Base-by-base conservation (phyloP, 2,797 vertebrate genomes). In the Bradypus variegatus region DNA sequence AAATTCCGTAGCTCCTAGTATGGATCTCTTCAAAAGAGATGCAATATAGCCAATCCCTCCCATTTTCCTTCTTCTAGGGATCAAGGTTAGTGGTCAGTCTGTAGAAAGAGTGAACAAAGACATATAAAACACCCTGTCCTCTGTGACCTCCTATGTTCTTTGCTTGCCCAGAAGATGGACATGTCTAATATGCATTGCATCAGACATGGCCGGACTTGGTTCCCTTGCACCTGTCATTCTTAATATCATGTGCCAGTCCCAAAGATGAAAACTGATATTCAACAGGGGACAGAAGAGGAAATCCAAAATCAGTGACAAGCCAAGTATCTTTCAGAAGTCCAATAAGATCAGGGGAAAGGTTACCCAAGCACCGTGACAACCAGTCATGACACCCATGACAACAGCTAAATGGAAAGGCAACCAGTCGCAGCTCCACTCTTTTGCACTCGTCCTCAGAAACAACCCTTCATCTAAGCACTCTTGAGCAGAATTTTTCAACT, bases 231-330 rank as follows among this genome's bases (percentile, higher is more conserved):
- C 96, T 96, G 95, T 96, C 89, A 92, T 86, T 91, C 94, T 87
- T 94, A 91, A 95, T 94, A 88, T 83, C 84, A 87, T 81, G 73
- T 94, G 89, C 92, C 75, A 87, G 81, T 79, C 86, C 88, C 94
- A 96, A 94, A 96, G 95, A 95, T 94, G 95, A 93, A 73, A 96
- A 91, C 86, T 91, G 95, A 96, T 95, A 96, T 48, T 70, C 88
- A 85, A 67, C 80, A 93, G 83, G 62, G 81, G 83, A 87, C 91
- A 94, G 93, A 93, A 95, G 94, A 96, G 96, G 95, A 96, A 96
- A 92, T 96, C 93, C 95, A 96, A 92, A 96, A 85, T 94, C 93
- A 92, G 94, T 60, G 93, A 86, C 93, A 80, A 92, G 93, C 94
- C 94, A 96, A 93, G 91, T 91, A 94, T 92, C 94, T 93, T 92